phyloP scores from a whole-genome alignment of 64 coral and sea anemone genomes.

The Actinia equina region DNA sequence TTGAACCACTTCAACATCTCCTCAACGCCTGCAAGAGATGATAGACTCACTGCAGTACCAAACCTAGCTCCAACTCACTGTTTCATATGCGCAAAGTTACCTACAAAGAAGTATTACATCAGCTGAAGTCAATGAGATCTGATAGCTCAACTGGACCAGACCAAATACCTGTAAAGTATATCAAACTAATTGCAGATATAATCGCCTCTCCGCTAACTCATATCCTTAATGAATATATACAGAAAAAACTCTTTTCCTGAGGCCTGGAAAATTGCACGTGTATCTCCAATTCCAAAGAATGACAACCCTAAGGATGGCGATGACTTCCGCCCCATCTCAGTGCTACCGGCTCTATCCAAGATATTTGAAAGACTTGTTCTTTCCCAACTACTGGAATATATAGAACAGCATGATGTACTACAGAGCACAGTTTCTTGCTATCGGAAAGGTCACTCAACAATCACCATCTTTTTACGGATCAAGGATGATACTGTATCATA shows the following conservation, averaged over 20 bases:
- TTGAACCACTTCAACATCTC: background rate
- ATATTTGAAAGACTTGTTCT: constrained; percentile 32
- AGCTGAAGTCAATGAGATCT: constrained; percentile 31
- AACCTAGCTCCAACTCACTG: background rate
- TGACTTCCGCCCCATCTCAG: constrained; percentile 31
- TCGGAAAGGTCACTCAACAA: constrained; percentile 56
- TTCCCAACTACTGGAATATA: constrained; percentile 21
- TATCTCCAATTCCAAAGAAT: constrained; percentile 49
- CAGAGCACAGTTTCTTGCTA: constrained; percentile 23
- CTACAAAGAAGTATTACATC: constrained; percentile 17
- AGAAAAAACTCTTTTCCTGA: constrained; percentile 15
- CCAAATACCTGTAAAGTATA: constrained; percentile 42
- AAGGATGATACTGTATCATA: constrained; percentile 12
- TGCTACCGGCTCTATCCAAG: constrained; percentile 48
- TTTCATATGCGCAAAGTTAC: constrained; percentile 20
- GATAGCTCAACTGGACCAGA: constrained; percentile 48
- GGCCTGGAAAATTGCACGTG: constrained; percentile 33
- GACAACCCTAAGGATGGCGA: background rate
- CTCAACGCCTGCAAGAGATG: background rate
- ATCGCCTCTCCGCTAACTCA: constrained; percentile 44
- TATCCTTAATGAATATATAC: constrained; percentile 51
- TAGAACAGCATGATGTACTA: background rate
- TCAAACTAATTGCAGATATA: constrained; percentile 36
- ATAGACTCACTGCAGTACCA: constrained; percentile 10
- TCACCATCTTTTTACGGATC: constrained; percentile 31